Evolutionary conservation across 2,888 invertebrate species (phyloP), one percentile per base, ranked within the genome.

Genomic region (Rugalucina vietnamica): DNA sequence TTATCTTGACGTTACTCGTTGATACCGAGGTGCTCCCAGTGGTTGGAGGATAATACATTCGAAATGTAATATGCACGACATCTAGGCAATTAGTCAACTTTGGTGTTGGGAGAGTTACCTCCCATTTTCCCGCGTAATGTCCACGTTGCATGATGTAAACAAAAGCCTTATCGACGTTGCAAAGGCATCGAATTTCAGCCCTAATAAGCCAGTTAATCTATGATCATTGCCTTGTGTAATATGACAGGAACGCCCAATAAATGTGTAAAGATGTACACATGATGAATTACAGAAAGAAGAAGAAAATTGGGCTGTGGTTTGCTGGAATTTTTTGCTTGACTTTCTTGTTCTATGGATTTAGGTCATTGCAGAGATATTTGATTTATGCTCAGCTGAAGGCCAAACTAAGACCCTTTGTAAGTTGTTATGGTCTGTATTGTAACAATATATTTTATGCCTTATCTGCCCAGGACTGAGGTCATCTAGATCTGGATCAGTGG

Each of bases 41-140:
- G n/a, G n/a, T n/a, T n/a, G n/a, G n/a, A n/a, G n/a, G n/a, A n/a
- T n/a, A n/a, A n/a, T n/a, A n/a, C n/a, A n/a, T n/a, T n/a, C n/a
- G n/a, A n/a, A n/a, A n/a, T n/a, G n/a, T n/a, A n/a, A n/a, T n/a
- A n/a, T n/a, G n/a, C n/a, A n/a, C n/a, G n/a, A n/a, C n/a, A n/a
- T n/a, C n/a, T n/a, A n/a, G n/a, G n/a, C n/a, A n/a, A n/a, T n/a
- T n/a, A n/a, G n/a, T n/a, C n/a, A n/a, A n/a, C n/a, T 43, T 43
- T 43, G 8, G 8, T 54, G 21, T 60, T 8, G 27, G 27, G 12
- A 78, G 34, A 82, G 81, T 86, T 54, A 27, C 36, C 57, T 79
- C 86, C 82, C 81, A 81, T 84, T 57, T n/a, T 78, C 84, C 84
- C 80, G 80, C 84, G 79, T 82, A 73, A 73, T 72, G 82, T 87